Evolutionary conservation across 1,140 invertebrate species (phyloP).

Genomic region (Catajapyx aquilonaris): DNA sequence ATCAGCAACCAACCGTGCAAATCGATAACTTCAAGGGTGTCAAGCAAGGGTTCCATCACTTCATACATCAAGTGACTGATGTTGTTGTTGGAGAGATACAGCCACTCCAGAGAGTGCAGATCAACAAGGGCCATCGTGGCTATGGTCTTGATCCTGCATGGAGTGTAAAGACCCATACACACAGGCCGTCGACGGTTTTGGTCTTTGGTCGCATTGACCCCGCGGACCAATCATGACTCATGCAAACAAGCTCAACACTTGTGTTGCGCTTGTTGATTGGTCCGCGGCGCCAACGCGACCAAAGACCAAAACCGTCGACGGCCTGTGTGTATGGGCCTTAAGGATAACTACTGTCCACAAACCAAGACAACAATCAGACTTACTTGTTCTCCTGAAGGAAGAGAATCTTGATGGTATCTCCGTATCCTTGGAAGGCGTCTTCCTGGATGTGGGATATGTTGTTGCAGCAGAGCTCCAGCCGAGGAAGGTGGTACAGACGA

Average conservation of each 20-base stretch:
- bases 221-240: no score
- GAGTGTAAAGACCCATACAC: no score
- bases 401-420: conserved; percentile 76
- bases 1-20: conserved; percentile 47
- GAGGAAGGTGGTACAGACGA: conserved; percentile 57
- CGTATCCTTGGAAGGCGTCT: conserved; percentile 70
- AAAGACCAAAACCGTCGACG: no score
- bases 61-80: conserved; percentile 57
- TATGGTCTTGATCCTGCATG: conserved; percentile 54
- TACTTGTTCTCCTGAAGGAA: conserved; percentile 81
- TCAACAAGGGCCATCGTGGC: conserved; percentile 60
- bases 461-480: conserved; percentile 66
- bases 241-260: no score
- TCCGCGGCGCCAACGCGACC: no score
- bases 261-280: no score
- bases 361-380: no score
- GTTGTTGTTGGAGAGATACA: conserved; percentile 74
- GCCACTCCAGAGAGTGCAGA: conserved; percentile 65
- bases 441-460: conserved; percentile 61
- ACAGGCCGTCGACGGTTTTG: no score
- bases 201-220: no score
- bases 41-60: conserved; percentile 67
- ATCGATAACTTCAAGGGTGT: conserved; percentile 62
- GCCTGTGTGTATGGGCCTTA: no score
- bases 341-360: no score